These are phyloP conservation scores for Neoarius graeffei DNA, from an alignment of 2,113 vertebrate species.

Conservation along the genomic window DNA sequence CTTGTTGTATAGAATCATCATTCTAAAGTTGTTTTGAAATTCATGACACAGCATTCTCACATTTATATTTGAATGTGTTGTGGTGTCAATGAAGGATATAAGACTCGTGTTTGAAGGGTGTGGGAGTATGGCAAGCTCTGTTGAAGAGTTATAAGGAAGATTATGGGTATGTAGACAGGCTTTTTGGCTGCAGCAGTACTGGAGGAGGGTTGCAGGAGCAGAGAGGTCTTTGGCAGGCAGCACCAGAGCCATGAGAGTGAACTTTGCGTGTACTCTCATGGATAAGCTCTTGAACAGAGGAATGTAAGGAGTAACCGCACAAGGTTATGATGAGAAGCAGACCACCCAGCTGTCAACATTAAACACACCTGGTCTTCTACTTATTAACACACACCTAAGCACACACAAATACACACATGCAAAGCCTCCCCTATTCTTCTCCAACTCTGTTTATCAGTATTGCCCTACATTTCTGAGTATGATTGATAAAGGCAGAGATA, in stretches of 20 bases:
- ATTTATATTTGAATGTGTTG: neutral
- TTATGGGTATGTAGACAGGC: constrained; percentile 30
- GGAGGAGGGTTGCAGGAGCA: constrained; percentile 24
- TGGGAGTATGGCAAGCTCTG: neutral
- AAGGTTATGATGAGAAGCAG: constrained; percentile 75
- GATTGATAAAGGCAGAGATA: constrained; percentile 63
- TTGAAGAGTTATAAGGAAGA: neutral
- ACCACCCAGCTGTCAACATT: constrained; percentile 76
- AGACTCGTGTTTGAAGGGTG: constrained; percentile 8
- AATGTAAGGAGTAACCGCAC: constrained; percentile 76
- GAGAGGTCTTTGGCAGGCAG: constrained; percentile 60
- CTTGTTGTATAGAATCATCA: neutral
- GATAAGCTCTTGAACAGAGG: constrained; percentile 72
- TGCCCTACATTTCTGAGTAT: constrained; percentile 49
- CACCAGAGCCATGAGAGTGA: constrained; percentile 70
- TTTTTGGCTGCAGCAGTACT: constrained; percentile 37
- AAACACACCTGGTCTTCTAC: constrained; percentile 73
- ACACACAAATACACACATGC: constrained; percentile 17
- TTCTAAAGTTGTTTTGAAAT: neutral
- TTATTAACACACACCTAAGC: constrained; percentile 69
- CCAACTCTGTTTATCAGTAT: constrained; percentile 53
- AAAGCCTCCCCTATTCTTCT: constrained; percentile 22
- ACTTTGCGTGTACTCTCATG: constrained; percentile 72
- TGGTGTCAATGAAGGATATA: neutral
- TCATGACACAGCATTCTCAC: neutral